These are phyloP conservation scores for Brenthis hecate DNA, from an alignment of 2,888 invertebrate genomes.

Conservation along the genomic window DNA sequence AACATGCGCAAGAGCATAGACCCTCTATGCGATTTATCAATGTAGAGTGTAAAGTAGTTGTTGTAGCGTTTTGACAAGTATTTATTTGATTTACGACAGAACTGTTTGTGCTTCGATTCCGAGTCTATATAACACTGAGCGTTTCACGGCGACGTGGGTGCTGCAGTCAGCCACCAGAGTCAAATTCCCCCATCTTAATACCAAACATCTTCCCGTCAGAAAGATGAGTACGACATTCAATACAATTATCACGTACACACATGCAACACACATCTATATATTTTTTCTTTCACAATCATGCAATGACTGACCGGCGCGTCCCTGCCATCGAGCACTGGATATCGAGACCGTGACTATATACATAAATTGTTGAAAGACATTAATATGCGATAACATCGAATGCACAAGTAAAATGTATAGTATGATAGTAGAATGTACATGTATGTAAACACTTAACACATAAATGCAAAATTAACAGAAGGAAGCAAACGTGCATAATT, in stretches of 20 bases:
- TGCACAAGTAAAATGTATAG: constrained; percentile 67
- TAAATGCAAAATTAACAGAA: constrained; percentile 57
- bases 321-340: constrained; percentile 48
- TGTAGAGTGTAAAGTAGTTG: too few species aligned
- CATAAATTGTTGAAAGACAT: constrained; percentile 59
- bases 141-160: constrained; percentile 69
- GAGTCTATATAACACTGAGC: constrained; percentile 73
- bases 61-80: too few species aligned
- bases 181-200: constrained; percentile 78
- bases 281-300: constrained; percentile 71
- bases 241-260: constrained; percentile 74
- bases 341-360: constrained; percentile 60
- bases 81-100: constrained; percentile 12
- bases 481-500: constrained; percentile 70
- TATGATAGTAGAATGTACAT: constrained; percentile 66
- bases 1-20: too few species aligned
- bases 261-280: constrained; percentile 80
- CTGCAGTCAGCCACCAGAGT: constrained; percentile 74
- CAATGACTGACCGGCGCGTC: constrained; percentile 59
- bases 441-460: constrained; percentile 54
- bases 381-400: constrained; percentile 66
- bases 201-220: constrained; percentile 73
- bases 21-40: too few species aligned
- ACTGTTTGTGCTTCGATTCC: constrained; percentile 34
- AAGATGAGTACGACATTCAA: constrained; percentile 80